Conservation (phyloP, 2,113 vertebrate genomes). For the Poeciliopsis prolifica region DNA sequence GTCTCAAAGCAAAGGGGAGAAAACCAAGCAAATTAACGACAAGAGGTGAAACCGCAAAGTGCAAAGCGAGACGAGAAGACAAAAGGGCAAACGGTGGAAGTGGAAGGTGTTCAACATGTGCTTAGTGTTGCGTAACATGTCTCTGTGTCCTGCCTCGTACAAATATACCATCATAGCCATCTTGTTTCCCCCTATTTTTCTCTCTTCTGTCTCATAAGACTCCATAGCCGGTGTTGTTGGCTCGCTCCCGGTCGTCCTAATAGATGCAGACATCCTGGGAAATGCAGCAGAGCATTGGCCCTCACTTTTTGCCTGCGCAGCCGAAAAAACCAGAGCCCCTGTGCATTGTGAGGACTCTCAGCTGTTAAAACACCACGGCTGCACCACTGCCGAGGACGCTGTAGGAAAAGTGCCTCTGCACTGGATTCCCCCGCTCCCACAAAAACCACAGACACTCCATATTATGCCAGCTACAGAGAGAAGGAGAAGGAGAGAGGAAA, state of each 20-base stretch:
- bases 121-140: constrained; percentile 46
- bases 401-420: constrained; percentile 78
- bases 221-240: constrained; percentile 39
- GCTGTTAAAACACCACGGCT: constrained; percentile 83
- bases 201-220: constrained; percentile 15
- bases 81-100: constrained; percentile 68
- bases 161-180: constrained; percentile 33
- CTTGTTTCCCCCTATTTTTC: constrained; percentile 29
- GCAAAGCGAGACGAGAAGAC: constrained; percentile 66
- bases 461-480: constrained; percentile 75
- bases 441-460: constrained; percentile 81
- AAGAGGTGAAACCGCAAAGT: constrained; percentile 55
- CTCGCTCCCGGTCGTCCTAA: constrained; percentile 45
- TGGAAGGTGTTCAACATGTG: constrained; percentile 44
- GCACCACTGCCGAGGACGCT: constrained; percentile 75
- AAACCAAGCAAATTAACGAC: constrained; percentile 43
- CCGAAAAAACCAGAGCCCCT: constrained; percentile 76
- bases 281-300: constrained; percentile 54
- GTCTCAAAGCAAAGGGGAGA: constrained; percentile 19
- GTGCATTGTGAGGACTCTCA: constrained; percentile 83
- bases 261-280: constrained; percentile 65
- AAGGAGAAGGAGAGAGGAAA: constrained; percentile 63
- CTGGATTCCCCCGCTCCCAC: constrained; percentile 81
- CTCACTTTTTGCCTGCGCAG: constrained; percentile 74
- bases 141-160: constrained; percentile 40